Evolutionary conservation across 2,797 vertebrate species (phyloP).

Genomic region (Limnodromus scolopaceus): DNA sequence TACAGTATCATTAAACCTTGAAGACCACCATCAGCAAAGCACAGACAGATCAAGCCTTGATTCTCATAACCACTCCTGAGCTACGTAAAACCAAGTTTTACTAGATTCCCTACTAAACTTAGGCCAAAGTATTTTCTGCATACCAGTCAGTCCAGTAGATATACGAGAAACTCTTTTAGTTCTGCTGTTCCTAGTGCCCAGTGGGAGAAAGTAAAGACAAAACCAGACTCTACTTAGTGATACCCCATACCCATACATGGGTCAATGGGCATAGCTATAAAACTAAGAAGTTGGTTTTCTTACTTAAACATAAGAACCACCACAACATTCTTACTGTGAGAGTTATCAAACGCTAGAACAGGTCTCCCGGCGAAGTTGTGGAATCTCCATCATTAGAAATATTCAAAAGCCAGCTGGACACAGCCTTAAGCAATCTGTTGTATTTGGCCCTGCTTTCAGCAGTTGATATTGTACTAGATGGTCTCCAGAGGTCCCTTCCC

Average conservation of each 20-base stretch:
- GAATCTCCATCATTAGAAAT: not conserved
- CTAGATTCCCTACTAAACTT: not conserved
- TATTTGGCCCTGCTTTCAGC: not conserved
- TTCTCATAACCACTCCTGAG: not conserved
- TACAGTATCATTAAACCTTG: not conserved
- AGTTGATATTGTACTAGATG: not conserved
- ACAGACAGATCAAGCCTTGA: not conserved
- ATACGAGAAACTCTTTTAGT: not conserved
- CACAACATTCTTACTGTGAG: not conserved
- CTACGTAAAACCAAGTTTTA: not conserved
- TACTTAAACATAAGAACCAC: accelerated
- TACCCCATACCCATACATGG: accelerated
- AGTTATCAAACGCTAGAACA: not conserved
- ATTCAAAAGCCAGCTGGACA: not conserved
- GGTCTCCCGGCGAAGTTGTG: not conserved
- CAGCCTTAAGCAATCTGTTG: not conserved
- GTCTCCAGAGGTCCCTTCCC: not conserved
- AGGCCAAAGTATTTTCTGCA: not conserved
- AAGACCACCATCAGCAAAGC: not conserved
- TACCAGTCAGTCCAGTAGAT: not conserved
- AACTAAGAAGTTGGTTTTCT: not conserved
- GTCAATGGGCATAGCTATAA: not conserved
- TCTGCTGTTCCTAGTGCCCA: accelerated
- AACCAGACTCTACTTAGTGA: not conserved
- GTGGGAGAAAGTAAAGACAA: not conserved